A percentile compares a stretch with the other conserved stretches of the same genome.
These are phyloP conservation scores for Ips typographus DNA, from an alignment of 1,140 invertebrate species.

Conservation along the genomic window DNA sequence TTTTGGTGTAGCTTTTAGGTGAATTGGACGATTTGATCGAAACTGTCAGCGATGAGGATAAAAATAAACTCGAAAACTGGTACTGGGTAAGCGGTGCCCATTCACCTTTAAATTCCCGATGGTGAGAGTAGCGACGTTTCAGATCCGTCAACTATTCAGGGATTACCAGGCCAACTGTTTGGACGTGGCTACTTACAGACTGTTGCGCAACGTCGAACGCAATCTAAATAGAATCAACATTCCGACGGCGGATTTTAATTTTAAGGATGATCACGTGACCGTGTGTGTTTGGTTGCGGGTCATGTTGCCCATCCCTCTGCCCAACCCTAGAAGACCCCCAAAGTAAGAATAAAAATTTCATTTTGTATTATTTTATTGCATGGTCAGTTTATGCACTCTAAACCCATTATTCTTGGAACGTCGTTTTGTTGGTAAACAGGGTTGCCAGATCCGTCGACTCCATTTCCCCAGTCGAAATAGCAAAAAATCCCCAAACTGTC, in stretches of 20 bases:
- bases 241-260: slow-evolving; percentile 55
- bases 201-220: slow-evolving; percentile 57
- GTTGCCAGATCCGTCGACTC: too few relatives aligned
- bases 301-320: slow-evolving; percentile 52
- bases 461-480: too few relatives aligned
- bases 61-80: slow-evolving; percentile 50
- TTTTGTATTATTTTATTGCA: not conserved
- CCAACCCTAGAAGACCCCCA: slow-evolving; percentile 45
- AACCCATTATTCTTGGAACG: slow-evolving; percentile 16
- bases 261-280: slow-evolving; percentile 52
- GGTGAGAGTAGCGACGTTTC: slow-evolving; percentile 4
- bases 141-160: slow-evolving; percentile 54
- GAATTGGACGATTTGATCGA: slow-evolving; percentile 53
- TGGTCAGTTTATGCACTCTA: not conserved
- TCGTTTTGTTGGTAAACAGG: too few relatives aligned
- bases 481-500: too few relatives aligned
- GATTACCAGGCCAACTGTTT: slow-evolving; percentile 54
- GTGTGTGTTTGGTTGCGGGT: slow-evolving; percentile 58
- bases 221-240: slow-evolving; percentile 56
- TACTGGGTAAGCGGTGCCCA: slow-evolving; percentile 52
- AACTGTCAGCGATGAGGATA: slow-evolving; percentile 29
- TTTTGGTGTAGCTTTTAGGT: slow-evolving; percentile 50
- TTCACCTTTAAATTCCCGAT: not conserved
- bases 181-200: slow-evolving; percentile 55
- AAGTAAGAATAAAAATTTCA: slow-evolving; percentile 33